These are phyloP conservation scores for Biston betularia DNA, from an alignment of 2,888 invertebrate species.

Conservation along the genomic window DNA sequence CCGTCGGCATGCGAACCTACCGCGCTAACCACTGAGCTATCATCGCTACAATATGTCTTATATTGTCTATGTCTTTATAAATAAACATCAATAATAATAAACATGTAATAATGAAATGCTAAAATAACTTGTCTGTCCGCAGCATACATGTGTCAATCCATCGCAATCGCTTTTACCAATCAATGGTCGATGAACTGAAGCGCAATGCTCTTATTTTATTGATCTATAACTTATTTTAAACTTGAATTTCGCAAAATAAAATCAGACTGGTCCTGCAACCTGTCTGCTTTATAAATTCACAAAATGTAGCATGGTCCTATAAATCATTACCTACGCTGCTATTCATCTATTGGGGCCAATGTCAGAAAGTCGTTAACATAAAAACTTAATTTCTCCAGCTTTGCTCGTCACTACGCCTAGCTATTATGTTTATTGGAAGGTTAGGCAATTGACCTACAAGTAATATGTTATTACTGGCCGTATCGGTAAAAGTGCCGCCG, in stretches of 20 bases:
- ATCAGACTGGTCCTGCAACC: neutral
- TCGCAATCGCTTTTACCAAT: constrained; percentile 2
- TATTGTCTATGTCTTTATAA: neutral
- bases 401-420: constrained; percentile 57
- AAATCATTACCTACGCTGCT: constrained; percentile 38
- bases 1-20: no score
- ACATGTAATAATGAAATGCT: neutral
- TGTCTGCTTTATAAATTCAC: no score
- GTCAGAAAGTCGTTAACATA: constrained; percentile 47
- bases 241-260: constrained; percentile 17
- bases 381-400: constrained; percentile 48
- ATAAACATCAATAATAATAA: constrained; percentile 9
- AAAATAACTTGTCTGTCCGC: constrained; percentile 6
- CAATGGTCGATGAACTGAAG: constrained; percentile 1
- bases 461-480: constrained; percentile 67
- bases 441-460: constrained; percentile 78
- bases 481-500: constrained; percentile 61
- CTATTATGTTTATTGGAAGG: constrained; percentile 72
- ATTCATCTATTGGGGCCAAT: constrained; percentile 41
- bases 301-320: constrained; percentile 24
- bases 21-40: no score
- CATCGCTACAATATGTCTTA: no score
- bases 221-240: constrained; percentile 13
- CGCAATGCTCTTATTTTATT: constrained; percentile 7
- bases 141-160: constrained; percentile 4